phyloP scores from a whole-genome alignment of 1,140 invertebrate species.

The Phthorimaea operculella region DNA sequence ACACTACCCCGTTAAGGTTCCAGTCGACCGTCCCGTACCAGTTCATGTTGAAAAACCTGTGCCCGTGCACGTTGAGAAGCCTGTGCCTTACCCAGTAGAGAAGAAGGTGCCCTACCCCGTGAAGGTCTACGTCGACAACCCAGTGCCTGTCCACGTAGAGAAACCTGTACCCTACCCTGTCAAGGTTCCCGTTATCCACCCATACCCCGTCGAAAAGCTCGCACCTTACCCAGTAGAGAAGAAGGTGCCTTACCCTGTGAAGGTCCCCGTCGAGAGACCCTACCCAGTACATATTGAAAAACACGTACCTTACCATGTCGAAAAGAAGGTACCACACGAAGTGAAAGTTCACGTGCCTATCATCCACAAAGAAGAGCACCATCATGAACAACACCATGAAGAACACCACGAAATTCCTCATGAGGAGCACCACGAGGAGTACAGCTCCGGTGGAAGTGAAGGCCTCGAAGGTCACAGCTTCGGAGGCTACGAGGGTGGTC shows the following conservation, averaged over 20 bases:
- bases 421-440: conserved; percentile 31
- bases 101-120: conserved; percentile 72
- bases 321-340: conserved; percentile 70
- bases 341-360: conserved; percentile 69
- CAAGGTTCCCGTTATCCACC: conserved; percentile 70
- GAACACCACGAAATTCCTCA: conserved; percentile 45
- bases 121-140: conserved; percentile 70
- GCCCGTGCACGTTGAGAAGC: conserved; percentile 70
- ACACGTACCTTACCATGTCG: conserved; percentile 71
- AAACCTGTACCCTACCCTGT: conserved; percentile 69
- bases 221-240: conserved; percentile 71
- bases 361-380: conserved; percentile 54
- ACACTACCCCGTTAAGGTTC: conserved; percentile 78
- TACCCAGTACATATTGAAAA: conserved; percentile 72
- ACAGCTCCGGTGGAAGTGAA: conserved; percentile 23
- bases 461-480: conserved; percentile 27
- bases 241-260: conserved; percentile 70
- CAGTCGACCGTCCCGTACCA: conserved; percentile 73
- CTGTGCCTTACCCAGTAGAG: conserved; percentile 73
- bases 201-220: conserved; percentile 70
- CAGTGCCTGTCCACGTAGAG: conserved; percentile 71
- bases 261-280: conserved; percentile 70
- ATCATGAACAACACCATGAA: conserved; percentile 34
- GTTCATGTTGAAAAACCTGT: conserved; percentile 72
- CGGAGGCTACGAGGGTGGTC: conserved; percentile 39